Conservation (phyloP, 2,113 vertebrate genomes). For the Dasyornis broadbenti region DNA sequence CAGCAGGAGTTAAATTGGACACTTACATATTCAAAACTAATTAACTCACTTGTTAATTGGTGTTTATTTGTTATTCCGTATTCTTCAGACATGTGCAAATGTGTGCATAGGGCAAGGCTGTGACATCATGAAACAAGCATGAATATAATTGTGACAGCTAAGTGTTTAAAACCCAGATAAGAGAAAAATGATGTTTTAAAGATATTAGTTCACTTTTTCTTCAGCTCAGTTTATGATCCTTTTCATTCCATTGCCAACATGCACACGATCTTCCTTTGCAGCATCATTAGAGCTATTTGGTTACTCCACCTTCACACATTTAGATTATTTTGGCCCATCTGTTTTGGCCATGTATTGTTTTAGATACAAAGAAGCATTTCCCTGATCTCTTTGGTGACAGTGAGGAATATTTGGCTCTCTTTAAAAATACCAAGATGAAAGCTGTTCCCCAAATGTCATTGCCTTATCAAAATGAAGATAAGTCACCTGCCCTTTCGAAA, state of each 20-base stretch:
- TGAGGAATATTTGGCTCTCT: background rate
- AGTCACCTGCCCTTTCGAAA: background rate
- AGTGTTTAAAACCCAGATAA: background rate
- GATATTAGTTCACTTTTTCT: background rate
- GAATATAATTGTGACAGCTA: background rate
- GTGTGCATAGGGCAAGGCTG: background rate
- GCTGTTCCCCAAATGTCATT: background rate
- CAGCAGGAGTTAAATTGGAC: background rate
- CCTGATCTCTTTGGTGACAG: background rate
- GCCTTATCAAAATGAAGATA: background rate
- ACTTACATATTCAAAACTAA: background rate
- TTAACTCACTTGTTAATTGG: conserved; percentile 4
- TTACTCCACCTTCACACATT: background rate
- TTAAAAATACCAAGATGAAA: background rate
- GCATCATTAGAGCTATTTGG: background rate
- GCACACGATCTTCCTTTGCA: background rate
- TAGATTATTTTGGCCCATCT: background rate
- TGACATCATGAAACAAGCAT: background rate
- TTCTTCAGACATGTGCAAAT: background rate
- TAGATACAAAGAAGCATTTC: background rate
- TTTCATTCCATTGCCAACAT: background rate
- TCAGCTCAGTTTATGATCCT: background rate
- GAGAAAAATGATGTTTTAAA: background rate
- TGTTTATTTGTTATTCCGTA: background rate
- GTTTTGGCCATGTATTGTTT: background rate